Conservation (phyloP, 1,140 invertebrate species). For the Monomorium pharaonis region DNA sequence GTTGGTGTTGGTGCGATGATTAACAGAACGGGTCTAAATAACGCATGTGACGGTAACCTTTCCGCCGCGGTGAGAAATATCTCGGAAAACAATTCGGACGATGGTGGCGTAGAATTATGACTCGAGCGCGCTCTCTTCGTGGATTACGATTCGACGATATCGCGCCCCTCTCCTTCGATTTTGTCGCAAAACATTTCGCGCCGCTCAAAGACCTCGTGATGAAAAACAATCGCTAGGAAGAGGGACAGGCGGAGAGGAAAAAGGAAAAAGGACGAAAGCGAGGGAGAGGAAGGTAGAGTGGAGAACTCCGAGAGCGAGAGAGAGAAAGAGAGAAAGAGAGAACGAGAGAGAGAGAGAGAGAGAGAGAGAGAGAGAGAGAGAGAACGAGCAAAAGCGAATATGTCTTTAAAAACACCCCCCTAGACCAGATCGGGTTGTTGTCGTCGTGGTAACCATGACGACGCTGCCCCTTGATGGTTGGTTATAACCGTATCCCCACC, state of each 20-base stretch:
- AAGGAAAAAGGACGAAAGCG: conserved; percentile 29
- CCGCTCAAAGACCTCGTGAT: conserved; percentile 52
- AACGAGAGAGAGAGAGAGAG: conserved; percentile 22
- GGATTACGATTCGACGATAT: conserved; percentile 47
- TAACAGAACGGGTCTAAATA: not conserved
- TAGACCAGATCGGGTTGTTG: conserved; percentile 80
- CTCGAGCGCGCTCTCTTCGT: conserved; percentile 15
- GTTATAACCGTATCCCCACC: conserved; percentile 77
- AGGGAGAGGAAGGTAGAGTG: conserved; percentile 37
- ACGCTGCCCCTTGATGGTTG: conserved; percentile 81
- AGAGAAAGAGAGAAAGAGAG: conserved; percentile 26
- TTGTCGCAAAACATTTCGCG: conserved; percentile 58
- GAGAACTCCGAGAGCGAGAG: conserved; percentile 24
- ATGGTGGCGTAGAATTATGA: conserved; percentile 24
- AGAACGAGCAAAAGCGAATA: conserved; percentile 68
- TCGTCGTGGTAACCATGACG: conserved; percentile 83
- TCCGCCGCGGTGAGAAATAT: not conserved
- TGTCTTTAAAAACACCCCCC: conserved; percentile 79
- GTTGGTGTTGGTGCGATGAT: not conserved
- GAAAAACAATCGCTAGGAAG: conserved; percentile 47
- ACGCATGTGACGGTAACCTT: not conserved
- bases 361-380: conserved; percentile 29
- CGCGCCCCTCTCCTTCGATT: conserved; percentile 42
- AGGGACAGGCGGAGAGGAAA: conserved; percentile 23
- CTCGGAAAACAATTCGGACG: conserved; percentile 27